Conservation (phyloP, 2,113 vertebrate species). For the Acrocephalus kingi region DNA sequence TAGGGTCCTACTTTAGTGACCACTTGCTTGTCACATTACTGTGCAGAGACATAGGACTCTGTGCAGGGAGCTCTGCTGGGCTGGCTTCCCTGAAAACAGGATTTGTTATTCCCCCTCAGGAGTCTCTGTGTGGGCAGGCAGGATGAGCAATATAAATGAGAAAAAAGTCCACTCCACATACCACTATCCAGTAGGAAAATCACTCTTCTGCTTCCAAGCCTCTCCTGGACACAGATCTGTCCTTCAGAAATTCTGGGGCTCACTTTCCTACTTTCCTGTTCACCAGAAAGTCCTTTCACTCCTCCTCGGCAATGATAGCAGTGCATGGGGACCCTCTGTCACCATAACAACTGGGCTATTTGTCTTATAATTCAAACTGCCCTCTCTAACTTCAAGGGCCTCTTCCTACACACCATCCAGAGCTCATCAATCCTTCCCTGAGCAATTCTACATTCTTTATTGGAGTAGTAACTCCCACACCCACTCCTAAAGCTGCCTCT, state of each 20-base stretch:
- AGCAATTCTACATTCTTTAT: not conserved
- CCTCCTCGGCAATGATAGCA: not conserved
- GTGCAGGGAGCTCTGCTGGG: not conserved
- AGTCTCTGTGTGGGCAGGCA: not conserved
- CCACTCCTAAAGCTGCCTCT: not conserved
- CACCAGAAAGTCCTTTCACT: not conserved
- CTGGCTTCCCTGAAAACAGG: not conserved
- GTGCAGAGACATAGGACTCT: not conserved
- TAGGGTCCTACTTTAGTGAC: not conserved
- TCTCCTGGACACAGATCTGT: not conserved
- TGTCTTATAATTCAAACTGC: not conserved
- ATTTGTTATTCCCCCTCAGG: not conserved
- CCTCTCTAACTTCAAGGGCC: constrained; percentile 16
- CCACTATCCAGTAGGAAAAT: not conserved
- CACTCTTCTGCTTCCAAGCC: not conserved
- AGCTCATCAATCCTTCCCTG: constrained; percentile 31
- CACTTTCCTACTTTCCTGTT: not conserved
- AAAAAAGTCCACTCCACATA: not conserved
- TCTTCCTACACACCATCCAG: constrained; percentile 10
- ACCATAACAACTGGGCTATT: constrained; percentile 6
- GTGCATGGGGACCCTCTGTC: not conserved
- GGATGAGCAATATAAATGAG: not conserved
- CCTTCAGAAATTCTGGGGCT: not conserved
- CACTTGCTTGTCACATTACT: not conserved
- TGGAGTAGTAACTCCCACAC: not conserved